Conservation (phyloP, 2,797 vertebrate genomes). For the Acropternis orthonyx region DNA sequence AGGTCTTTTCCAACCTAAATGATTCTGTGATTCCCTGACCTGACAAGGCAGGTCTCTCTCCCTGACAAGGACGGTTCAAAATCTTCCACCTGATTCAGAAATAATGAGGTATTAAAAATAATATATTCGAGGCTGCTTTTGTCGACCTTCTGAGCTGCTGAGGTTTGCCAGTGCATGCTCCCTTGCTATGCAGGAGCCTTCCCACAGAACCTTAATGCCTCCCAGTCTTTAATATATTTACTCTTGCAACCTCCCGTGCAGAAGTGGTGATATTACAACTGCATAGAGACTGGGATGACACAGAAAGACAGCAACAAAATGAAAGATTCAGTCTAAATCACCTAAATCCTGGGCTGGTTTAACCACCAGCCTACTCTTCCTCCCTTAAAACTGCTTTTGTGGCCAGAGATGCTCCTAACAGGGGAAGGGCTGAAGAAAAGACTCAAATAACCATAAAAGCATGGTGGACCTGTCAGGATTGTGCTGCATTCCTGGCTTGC, state of each 20-base stretch:
- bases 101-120: slow-evolving; percentile 40
- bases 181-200: background rate
- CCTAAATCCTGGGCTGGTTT: background rate
- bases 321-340: slow-evolving; percentile 5
- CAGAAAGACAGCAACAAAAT: slow-evolving; percentile 26
- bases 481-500: background rate
- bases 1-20: background rate
- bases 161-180: background rate
- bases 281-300: background rate
- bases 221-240: slow-evolving; percentile 40
- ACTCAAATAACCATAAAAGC: background rate
- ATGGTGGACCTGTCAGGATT: background rate
- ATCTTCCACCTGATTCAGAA: background rate
- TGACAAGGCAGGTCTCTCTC: background rate
- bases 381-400: background rate
- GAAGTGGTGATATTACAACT: background rate
- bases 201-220: slow-evolving; percentile 30
- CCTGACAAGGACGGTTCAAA: background rate
- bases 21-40: background rate
- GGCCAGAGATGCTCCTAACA: background rate
- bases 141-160: background rate
- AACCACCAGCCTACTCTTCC: background rate
- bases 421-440: background rate
- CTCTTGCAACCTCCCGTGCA: background rate
- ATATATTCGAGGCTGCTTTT: background rate